phyloP scores from a whole-genome alignment of 2,113 vertebrate genomes.

The Sapayoa aenigma region DNA sequence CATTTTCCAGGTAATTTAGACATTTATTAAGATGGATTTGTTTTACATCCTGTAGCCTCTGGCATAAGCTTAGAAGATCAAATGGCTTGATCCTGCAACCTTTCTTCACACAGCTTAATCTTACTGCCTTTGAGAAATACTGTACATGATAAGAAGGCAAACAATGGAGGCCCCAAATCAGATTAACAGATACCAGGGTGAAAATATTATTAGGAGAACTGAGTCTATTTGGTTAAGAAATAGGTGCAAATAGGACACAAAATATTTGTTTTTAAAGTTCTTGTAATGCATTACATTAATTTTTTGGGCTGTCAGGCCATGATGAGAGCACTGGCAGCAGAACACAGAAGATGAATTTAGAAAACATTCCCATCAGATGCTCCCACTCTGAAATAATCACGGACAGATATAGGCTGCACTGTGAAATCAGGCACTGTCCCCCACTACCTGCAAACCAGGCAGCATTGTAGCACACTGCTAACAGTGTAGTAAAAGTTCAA shows the following conservation, averaged over 20 bases:
- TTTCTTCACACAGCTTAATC: slow-evolving; percentile 1
- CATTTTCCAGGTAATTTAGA: neutral
- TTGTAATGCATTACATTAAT: neutral
- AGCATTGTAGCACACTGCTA: fast-evolving
- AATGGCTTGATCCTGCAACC: neutral
- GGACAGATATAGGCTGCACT: neutral
- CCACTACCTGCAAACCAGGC: neutral
- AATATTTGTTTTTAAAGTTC: neutral
- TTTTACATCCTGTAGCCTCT: neutral
- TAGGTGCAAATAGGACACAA: neutral
- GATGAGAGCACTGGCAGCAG: neutral
- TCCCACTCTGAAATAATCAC: neutral
- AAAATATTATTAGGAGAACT: neutral
- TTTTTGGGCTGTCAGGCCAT: neutral
- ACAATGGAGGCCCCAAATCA: neutral
- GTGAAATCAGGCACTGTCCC: neutral
- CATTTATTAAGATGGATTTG: slow-evolving; percentile 9
- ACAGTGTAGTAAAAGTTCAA: neutral
- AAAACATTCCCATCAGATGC: neutral
- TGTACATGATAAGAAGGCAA: neutral
- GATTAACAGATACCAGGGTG: neutral
- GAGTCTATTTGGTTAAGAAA: neutral
- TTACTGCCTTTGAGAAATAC: slow-evolving; percentile 9
- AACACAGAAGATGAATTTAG: neutral
- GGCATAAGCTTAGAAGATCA: slow-evolving; percentile 13